Evolutionary conservation across 2,113 vertebrate genomes (phyloP), one percentile per base, ranked within the genome.

Genomic region (Cervus canadensis): DNA sequence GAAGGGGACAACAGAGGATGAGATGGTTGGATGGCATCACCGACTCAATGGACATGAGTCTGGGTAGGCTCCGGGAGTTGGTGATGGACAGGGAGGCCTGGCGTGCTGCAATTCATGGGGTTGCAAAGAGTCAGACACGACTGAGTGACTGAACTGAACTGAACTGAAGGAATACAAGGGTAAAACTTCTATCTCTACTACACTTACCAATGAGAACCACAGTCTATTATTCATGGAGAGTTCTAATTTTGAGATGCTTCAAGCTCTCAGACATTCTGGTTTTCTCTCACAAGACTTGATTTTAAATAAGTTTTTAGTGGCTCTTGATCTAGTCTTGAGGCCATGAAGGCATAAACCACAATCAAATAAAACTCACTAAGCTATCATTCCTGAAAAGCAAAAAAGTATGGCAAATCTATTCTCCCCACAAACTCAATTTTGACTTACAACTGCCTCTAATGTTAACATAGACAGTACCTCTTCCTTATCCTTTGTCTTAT

Each of bases 11-110:
- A 67, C 33, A n/a, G 62, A 67, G 62, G 62, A 67, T 67, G 33
- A 17, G 33, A 67, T n/a, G 62, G 33, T 0, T 67, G 33, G 62
- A n/a, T 67, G 30, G 62, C 7, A 67, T 67, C 62, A 67, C 33
- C 1, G 8, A n/a, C 4, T 67, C 16, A 0, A n/a, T 10, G 9
- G 33, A 67, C 17, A 5, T 21, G 64, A 36, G 4, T 67, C 2
- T 67, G 64, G 2, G 64, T 67, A 17, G 8, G 2, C 9, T 21
- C 64, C 0, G 4, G 33, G 17, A 36, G 33, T 0, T 36, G 17
- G 17, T 71, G 2, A 71, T 71, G 64, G 4, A 71, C n/a, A 71
- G 64, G 64, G 64, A 71, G n/a, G 64, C 64, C n/a, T 36, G 1
- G 17, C 0, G 5, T 36, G n/a, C 64, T 71, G n/a, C 1, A 2